Conservation (phyloP, 2,113 vertebrate species). For the Puntigrus tetrazona region DNA sequence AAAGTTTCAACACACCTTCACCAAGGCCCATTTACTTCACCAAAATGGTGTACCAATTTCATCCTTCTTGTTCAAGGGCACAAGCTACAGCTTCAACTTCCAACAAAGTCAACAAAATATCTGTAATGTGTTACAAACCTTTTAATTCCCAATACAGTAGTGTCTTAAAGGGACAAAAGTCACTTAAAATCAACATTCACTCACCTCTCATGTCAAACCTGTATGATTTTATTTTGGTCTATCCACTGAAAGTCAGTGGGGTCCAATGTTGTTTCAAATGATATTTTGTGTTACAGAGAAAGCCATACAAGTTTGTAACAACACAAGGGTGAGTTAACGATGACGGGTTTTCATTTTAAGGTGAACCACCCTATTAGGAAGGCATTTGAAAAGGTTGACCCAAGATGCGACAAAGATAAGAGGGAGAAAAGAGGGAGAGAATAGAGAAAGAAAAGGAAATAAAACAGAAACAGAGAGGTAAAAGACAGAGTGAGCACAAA, state of each 20-base stretch:
- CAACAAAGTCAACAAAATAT: background rate
- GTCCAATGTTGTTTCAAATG: background rate
- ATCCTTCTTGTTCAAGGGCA: background rate
- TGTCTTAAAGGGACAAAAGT: background rate
- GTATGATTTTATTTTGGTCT: background rate
- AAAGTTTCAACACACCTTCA: slow-evolving; percentile 26
- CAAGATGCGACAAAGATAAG: background rate
- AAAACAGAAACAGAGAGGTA: background rate
- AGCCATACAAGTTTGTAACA: background rate
- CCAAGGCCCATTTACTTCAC: background rate
- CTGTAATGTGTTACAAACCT: background rate
- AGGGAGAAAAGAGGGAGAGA: background rate
- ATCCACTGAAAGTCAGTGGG: background rate
- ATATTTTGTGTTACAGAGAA: background rate
- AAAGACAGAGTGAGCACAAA: background rate
- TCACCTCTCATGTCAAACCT: background rate
- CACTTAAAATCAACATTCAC: background rate
- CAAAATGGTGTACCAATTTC: background rate
- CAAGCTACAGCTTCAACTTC: background rate
- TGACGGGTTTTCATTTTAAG: background rate
- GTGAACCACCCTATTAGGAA: background rate
- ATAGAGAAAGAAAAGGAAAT: background rate
- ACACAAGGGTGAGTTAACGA: background rate
- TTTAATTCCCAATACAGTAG: background rate
- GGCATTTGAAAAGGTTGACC: background rate